Evolutionary conservation across 2,888 invertebrate genomes (phyloP).

Genomic region (Diaprepes abbreviatus): DNA sequence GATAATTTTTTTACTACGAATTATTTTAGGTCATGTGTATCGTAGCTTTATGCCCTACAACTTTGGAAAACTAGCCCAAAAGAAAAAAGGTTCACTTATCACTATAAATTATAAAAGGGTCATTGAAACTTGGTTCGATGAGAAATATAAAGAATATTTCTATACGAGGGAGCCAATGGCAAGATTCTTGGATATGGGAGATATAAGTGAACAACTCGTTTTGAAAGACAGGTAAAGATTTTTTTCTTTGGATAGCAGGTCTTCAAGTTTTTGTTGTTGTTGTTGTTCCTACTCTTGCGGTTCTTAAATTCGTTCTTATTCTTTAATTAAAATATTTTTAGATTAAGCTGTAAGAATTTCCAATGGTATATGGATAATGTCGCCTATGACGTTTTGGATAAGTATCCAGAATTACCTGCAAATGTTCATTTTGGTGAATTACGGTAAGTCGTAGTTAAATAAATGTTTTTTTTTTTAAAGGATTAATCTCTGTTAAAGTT

Average conservation of each 20-base stretch:
- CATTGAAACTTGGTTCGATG: conserved; percentile 99
- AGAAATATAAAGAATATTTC: conserved; percentile 96
- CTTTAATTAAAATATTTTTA: too few species aligned
- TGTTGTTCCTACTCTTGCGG: too few species aligned
- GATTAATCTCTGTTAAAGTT: too few species aligned
- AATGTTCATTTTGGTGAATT: conserved; percentile 97
- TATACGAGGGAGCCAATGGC: conserved; percentile 96
- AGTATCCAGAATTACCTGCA: conserved; percentile 94
- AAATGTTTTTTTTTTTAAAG: too few species aligned
- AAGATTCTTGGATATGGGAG: conserved; percentile 86
- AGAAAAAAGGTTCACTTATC: conserved; percentile 95
- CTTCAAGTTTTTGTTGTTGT: too few species aligned
- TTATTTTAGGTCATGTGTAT: conserved; percentile 85
- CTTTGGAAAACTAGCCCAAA: conserved; percentile 92
- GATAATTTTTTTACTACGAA: too few species aligned
- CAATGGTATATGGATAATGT: conserved; percentile 97
- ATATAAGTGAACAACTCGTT: conserved; percentile 85
- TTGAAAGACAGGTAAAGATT: conserved; percentile 75
- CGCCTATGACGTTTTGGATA: conserved; percentile 94
- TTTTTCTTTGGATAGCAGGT: not conserved
- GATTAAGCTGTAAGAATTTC: conserved; percentile 92
- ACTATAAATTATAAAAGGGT: conserved; percentile 97
- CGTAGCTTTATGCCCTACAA: conserved; percentile 98
- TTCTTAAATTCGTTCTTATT: too few species aligned
- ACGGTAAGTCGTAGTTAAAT: conserved; percentile 51